Evolutionary conservation across 1,140 invertebrate genomes (phyloP).

Genomic region (Drosophila funebris): DNA sequence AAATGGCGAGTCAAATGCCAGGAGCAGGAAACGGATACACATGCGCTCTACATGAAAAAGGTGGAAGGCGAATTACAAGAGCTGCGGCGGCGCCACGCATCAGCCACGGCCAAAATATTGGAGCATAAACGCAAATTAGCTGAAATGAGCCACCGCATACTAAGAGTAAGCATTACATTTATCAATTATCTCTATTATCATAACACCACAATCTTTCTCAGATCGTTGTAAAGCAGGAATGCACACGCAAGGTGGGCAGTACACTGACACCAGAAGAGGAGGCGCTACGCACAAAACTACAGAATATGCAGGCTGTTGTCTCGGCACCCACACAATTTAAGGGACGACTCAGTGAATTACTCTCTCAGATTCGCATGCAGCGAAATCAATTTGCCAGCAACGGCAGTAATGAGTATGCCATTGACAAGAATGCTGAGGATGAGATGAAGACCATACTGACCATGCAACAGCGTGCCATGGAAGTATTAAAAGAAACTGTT

Average conservation of each 20-base stretch:
- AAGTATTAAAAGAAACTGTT: constrained; percentile 91
- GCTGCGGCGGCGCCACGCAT: constrained; percentile 89
- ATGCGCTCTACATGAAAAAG: constrained; percentile 89
- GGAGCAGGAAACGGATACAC: constrained; percentile 91
- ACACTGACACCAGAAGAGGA: constrained; percentile 95
- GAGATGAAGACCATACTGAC: constrained; percentile 90
- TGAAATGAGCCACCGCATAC: constrained; percentile 90
- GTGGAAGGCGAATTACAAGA: constrained; percentile 91
- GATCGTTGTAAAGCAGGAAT: constrained; percentile 94
- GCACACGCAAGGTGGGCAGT: constrained; percentile 92
- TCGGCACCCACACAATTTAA: constrained; percentile 96
- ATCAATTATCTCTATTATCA: too few relatives aligned
- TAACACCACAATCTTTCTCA: too few relatives aligned
- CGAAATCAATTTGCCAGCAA: constrained; percentile 85
- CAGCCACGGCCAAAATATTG: constrained; percentile 88
- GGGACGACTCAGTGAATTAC: constrained; percentile 94
- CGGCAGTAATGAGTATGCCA: constrained; percentile 85
- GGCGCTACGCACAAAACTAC: constrained; percentile 91
- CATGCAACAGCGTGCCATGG: constrained; percentile 93
- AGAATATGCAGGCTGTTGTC: constrained; percentile 93
- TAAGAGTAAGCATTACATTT: constrained; percentile 86
- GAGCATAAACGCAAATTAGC: constrained; percentile 90
- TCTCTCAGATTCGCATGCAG: constrained; percentile 94
- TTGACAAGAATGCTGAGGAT: constrained; percentile 87
- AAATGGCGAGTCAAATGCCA: constrained; percentile 93